phyloP scores from a whole-genome alignment of 2,797 vertebrate genomes.

The Lagorchestes hirsutus region DNA sequence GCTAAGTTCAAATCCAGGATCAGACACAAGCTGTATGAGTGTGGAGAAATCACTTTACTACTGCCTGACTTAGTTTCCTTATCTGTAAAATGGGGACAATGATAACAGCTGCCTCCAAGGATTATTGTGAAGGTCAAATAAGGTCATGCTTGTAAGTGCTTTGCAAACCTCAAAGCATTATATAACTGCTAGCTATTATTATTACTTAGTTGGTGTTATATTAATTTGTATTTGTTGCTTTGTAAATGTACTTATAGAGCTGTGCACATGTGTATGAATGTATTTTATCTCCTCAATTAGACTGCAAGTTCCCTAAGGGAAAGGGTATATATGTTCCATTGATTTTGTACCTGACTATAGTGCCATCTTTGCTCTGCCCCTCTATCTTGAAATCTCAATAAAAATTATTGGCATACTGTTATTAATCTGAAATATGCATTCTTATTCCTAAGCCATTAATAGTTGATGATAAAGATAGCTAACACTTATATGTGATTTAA shows the following conservation, averaged over 20 bases:
- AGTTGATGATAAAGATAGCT: neutral
- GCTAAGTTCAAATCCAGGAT: neutral
- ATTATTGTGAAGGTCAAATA: neutral
- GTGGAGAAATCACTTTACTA: neutral
- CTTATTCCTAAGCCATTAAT: neutral
- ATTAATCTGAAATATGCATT: neutral
- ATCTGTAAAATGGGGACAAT: neutral
- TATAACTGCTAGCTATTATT: neutral
- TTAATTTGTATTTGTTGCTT: neutral
- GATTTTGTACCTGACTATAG: neutral
- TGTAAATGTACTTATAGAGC: neutral
- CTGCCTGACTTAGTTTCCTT: neutral
- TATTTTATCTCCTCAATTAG: neutral
- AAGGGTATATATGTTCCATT: neutral
- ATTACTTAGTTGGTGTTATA: neutral
- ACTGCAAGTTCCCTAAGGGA: neutral
- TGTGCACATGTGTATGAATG: neutral
- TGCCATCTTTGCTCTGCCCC: no score
- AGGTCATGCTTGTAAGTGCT: neutral
- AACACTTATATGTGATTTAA: neutral
- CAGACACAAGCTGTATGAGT: neutral
- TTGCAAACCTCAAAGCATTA: neutral
- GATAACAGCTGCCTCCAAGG: neutral
- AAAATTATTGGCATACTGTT: neutral
- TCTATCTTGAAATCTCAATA: neutral